A percentile compares a stretch with the other conserved stretches of the same genome.
phyloP scores from a whole-genome alignment of 2,113 vertebrate genomes.

The Equus przewalskii region DNA sequence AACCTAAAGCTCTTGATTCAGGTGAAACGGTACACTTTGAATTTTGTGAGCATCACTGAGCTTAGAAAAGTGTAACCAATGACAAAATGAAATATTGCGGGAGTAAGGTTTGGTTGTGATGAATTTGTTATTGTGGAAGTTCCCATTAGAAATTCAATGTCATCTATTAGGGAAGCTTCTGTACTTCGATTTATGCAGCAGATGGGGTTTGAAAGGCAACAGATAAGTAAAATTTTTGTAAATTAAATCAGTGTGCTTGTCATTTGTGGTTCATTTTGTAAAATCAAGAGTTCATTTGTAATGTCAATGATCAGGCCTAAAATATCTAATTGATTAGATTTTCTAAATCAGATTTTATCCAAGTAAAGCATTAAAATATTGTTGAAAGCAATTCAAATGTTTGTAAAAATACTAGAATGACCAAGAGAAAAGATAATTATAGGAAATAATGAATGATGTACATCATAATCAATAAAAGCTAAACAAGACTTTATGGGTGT shows the following conservation, averaged over 20 bases:
- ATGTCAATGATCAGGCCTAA: constrained; percentile 67
- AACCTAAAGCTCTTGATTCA: constrained; percentile 42
- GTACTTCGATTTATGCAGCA: constrained; percentile 11
- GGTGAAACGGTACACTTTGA: constrained; percentile 35
- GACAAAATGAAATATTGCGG: constrained; percentile 55
- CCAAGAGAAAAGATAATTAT: constrained; percentile 58
- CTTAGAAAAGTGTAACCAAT: constrained; percentile 42
- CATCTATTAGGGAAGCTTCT: constrained; percentile 39
- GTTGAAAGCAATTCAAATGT: constrained; percentile 67
- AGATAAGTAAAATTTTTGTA: constrained; percentile 69
- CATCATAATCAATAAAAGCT: constrained; percentile 54
- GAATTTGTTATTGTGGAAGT: constrained; percentile 28
- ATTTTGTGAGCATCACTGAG: constrained; percentile 22
- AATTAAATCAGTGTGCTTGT: constrained; percentile 75
- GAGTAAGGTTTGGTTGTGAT: not conserved
- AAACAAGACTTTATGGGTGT: constrained; percentile 35
- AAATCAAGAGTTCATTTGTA: constrained; percentile 73
- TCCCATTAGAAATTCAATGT: constrained; percentile 71
- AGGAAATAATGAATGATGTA: constrained; percentile 70
- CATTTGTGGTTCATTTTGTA: constrained; percentile 73
- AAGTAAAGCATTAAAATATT: constrained; percentile 70
- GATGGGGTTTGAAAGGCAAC: constrained; percentile 67
- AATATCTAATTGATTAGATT: constrained; percentile 74
- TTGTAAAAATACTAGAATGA: constrained; percentile 58
- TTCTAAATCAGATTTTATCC: constrained; percentile 74